Base-by-base conservation (phyloP, 2,797 vertebrate species). In the Denticeps clupeoides region DNA sequence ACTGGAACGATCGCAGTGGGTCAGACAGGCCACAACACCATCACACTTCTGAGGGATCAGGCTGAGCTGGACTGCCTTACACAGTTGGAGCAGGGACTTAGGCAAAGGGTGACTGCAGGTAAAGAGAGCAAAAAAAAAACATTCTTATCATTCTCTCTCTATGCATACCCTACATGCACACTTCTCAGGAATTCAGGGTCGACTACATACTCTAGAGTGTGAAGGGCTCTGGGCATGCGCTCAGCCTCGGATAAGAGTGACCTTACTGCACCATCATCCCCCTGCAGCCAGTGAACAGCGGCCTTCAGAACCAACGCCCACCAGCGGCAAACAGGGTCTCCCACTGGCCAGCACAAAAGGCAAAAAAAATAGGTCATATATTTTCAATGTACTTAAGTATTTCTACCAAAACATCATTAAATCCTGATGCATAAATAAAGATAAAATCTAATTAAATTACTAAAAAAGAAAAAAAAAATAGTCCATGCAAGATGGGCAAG, bases 311-410 rank as follows among this genome's bases (percentile, higher is more conserved):
- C 88, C 22, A 87, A 71, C 1, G 88, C 87, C 95, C 95, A 99
- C 94, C 95, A 99, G 0, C 89, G 84, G 65, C 93, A 91, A 71
- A 97, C 82, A 16, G 89, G 51, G 5, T 99, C 95, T 0, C 87
- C 82, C 50, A 89, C 93, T 97, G 58, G 33, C 2, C 35, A 32
- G 3, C 47, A 45, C 51, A 70, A 11, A 59, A 41, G 7, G 19
- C 11, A 0, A 32, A 10, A 47, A 23, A 4, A 37, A 21, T 35
- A 25, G n/a, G n/a, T n/a, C n/a, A n/a, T n/a, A n/a, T n/a, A n/a
- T n/a, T n/a, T n/a, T n/a, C n/a, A n/a, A n/a, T n/a, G n/a, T n/a
- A n/a, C n/a, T n/a, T n/a, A n/a, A n/a, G n/a, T n/a, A n/a, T n/a
- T n/a, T n/a, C n/a, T n/a, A n/a, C n/a, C n/a, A n/a, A n/a, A n/a